These are phyloP conservation scores for Scarus forsteni DNA, from an alignment of 2,797 vertebrate species.

Conservation along the genomic window DNA sequence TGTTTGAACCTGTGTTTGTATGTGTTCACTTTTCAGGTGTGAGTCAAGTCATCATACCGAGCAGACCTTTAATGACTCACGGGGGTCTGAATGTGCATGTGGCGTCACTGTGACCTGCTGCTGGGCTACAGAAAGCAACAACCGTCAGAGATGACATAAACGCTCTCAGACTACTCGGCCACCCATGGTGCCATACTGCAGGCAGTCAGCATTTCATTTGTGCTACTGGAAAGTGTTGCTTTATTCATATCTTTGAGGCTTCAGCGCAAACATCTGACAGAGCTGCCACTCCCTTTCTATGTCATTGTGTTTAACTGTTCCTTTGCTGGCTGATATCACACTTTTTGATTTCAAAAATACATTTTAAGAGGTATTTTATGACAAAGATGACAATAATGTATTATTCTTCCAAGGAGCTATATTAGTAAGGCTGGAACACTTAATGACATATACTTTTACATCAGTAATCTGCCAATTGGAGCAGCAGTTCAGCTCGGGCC, in stretches of 20 bases:
- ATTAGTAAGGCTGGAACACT: no score
- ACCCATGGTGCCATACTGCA: conserved; percentile 44
- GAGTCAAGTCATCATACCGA: conserved; percentile 36
- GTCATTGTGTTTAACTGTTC: conserved; percentile 14
- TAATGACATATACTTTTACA: no score
- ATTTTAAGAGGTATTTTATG: no score
- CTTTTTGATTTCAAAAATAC: no score
- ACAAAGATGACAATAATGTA: no score
- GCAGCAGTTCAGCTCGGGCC: no score
- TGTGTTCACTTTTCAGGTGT: background rate
- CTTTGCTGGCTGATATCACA: background rate
- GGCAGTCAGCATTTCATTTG: conserved; percentile 28
- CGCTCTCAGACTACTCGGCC: conserved; percentile 47
- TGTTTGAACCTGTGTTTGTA: background rate
- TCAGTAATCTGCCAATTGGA: no score
- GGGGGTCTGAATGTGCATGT: conserved; percentile 43
- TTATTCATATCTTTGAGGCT: conserved; percentile 12
- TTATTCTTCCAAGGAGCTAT: no score
- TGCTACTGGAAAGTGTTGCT: conserved; percentile 25
- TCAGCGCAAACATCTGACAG: conserved; percentile 4
- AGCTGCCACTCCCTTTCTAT: background rate
- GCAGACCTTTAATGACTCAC: conserved; percentile 61
- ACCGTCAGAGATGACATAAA: conserved; percentile 48
- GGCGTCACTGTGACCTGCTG: conserved; percentile 39
- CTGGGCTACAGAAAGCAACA: conserved; percentile 44